Conservation (phyloP, 2,113 vertebrate genomes). For the Nycticorax nycticorax region DNA sequence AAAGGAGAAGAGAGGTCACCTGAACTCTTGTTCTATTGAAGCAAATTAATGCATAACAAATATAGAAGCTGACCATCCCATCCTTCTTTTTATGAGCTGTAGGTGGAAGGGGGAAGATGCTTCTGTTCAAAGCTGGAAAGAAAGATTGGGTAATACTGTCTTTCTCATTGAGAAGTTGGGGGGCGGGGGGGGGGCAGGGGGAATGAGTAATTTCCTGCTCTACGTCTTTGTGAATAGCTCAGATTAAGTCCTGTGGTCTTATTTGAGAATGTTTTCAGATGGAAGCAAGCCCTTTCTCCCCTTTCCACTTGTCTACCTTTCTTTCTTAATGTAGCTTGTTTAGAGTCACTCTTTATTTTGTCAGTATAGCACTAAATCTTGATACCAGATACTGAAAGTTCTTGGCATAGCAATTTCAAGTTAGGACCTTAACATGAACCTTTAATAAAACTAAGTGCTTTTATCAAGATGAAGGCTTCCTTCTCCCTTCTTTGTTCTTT, state of each 20-base stretch:
- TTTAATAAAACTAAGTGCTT: neutral
- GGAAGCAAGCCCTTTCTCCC: neutral
- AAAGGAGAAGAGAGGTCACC: neutral
- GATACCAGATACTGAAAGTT: neutral
- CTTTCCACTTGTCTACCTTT: neutral
- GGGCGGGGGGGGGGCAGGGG: no score
- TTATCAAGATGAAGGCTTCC: neutral
- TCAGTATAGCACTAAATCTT: neutral
- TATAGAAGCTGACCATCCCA: neutral
- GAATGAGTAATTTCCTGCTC: neutral
- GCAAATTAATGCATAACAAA: neutral
- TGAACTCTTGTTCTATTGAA: neutral
- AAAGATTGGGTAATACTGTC: neutral
- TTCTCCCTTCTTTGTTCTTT: neutral
- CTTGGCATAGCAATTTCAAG: neutral
- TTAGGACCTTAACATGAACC: neutral
- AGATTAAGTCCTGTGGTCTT: neutral
- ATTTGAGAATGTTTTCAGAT: neutral
- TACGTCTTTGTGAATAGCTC: neutral
- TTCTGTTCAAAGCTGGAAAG: neutral
- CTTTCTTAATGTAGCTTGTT: neutral
- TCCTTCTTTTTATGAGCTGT: neutral
- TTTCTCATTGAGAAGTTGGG: neutral
- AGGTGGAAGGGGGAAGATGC: neutral
- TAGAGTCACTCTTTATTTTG: neutral